phyloP scores from a whole-genome alignment of 2,797 vertebrate species.

The Buceros bicornis region DNA sequence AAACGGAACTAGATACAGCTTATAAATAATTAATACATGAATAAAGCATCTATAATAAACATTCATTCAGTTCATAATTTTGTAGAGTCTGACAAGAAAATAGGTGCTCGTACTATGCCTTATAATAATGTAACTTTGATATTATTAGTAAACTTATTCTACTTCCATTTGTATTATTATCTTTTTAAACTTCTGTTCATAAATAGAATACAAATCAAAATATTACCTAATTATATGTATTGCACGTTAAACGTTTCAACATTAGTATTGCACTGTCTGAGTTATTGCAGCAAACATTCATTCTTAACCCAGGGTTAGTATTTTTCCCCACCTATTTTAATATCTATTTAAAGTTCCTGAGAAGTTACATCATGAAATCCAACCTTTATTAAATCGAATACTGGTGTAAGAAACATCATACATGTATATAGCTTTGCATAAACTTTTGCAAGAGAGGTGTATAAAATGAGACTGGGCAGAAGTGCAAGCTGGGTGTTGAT shows the following conservation, averaged over 20 bases:
- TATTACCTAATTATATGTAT: not conserved
- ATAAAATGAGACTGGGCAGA: not conserved
- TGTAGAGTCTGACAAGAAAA: not conserved
- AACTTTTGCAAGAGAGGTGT: not conserved
- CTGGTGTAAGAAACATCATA: not conserved
- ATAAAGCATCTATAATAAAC: slow-evolving; percentile 5
- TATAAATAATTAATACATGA: slow-evolving; percentile 36
- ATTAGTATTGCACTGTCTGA: not conserved
- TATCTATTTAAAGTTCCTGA: not conserved
- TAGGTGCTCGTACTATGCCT: not conserved
- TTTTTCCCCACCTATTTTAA: not conserved
- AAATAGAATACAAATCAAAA: not conserved
- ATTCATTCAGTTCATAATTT: not conserved
- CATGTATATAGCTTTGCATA: not conserved
- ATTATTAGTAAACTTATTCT: not conserved
- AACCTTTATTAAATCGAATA: not conserved
- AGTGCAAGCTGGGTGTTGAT: not conserved
- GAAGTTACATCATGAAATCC: not conserved
- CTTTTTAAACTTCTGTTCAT: not conserved
- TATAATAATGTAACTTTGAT: not conserved
- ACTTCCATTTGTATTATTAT: not conserved
- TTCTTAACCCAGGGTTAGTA: not conserved
- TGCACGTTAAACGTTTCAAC: not conserved
- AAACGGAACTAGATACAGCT: not conserved
- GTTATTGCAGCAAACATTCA: not conserved